phyloP scores from a whole-genome alignment of 2,888 invertebrate species.

The Tinea trinotella region DNA sequence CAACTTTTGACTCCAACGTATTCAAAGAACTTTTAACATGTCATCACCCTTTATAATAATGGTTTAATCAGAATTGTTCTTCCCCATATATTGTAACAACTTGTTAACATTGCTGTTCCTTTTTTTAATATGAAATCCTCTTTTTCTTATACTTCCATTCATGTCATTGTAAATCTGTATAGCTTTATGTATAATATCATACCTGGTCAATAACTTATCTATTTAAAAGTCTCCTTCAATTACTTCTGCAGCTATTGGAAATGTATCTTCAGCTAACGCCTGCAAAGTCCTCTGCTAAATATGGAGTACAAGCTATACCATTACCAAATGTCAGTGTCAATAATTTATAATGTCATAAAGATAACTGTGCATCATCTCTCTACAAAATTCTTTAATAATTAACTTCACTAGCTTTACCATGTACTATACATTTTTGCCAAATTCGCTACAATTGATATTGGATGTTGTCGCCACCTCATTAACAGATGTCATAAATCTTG shows the following conservation, averaged over 20 bases:
- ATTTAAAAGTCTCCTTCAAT: conserved; percentile 9
- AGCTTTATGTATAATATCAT: conserved; percentile 4
- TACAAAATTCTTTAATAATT: conserved; percentile 26
- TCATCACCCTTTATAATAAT: conserved; percentile 22
- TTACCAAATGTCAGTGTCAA: conserved; percentile 25
- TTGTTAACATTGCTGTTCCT: conserved; percentile 13
- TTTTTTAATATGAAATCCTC: conserved; percentile 18
- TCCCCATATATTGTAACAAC: conserved; percentile 1
- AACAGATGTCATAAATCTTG: conserved; percentile 26
- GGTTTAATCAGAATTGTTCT: conserved; percentile 8
- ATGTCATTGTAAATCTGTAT: conserved; percentile 1
- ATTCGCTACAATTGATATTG: conserved; percentile 26
- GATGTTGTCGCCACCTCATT: conserved; percentile 26
- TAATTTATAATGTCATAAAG: conserved; percentile 23
- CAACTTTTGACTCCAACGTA: conserved; percentile 26
- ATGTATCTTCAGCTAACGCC: conserved; percentile 20
- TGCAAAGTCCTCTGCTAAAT: conserved; percentile 24
- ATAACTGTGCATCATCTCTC: conserved; percentile 20
- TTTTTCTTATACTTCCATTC: neutral
- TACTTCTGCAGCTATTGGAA: conserved; percentile 22
- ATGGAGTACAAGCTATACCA: conserved; percentile 26
- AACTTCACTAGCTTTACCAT: conserved; percentile 21
- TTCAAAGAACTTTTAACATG: conserved; percentile 26
- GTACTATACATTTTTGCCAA: conserved; percentile 28
- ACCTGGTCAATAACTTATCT: conserved; percentile 16